phyloP scores from a whole-genome alignment of 1,140 invertebrate genomes.

The Alviniconcha marisindica region DNA sequence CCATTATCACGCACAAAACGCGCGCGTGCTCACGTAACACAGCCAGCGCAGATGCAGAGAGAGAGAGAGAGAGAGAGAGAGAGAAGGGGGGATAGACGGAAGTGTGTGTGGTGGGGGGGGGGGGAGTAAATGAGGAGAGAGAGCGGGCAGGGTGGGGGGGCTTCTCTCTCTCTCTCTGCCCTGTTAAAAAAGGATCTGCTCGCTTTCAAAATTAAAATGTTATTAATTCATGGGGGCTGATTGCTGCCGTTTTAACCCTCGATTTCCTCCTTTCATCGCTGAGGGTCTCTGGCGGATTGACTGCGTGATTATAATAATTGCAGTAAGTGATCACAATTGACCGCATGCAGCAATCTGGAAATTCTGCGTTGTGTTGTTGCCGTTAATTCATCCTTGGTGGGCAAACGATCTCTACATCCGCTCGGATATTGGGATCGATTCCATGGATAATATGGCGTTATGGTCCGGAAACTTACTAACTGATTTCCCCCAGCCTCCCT shows the following conservation, averaged over 20 bases:
- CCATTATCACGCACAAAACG: not conserved
- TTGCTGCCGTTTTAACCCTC: conserved; percentile 33
- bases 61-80: no score
- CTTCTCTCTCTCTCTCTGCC: no score
- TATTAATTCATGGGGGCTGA: conserved; percentile 33
- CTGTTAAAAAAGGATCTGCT: conserved; percentile 9
- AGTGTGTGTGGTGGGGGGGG: no score
- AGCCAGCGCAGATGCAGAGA: not conserved
- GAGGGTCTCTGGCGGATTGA: not conserved
- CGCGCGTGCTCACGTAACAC: not conserved
- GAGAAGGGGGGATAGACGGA: no score
- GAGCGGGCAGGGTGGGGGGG: no score
- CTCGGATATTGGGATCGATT: conserved; percentile 38
- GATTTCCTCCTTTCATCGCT: not conserved
- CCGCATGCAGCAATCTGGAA: not conserved
- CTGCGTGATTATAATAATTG: conserved; percentile 33
- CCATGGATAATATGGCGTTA: not conserved
- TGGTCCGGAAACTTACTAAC: conserved; percentile 20
- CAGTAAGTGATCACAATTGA: conserved; percentile 25
- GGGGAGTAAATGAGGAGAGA: no score
- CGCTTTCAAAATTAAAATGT: conserved; percentile 37
- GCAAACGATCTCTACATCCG: not conserved
- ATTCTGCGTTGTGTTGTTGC: not conserved
- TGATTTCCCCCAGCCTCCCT: not conserved
- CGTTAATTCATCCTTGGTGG: conserved; percentile 17